Percentiles rank a stretch among this genome's conserved stretches.
Evolutionary conservation across 2,888 invertebrate genomes (phyloP).

Genomic region (Lycia hirtaria): DNA sequence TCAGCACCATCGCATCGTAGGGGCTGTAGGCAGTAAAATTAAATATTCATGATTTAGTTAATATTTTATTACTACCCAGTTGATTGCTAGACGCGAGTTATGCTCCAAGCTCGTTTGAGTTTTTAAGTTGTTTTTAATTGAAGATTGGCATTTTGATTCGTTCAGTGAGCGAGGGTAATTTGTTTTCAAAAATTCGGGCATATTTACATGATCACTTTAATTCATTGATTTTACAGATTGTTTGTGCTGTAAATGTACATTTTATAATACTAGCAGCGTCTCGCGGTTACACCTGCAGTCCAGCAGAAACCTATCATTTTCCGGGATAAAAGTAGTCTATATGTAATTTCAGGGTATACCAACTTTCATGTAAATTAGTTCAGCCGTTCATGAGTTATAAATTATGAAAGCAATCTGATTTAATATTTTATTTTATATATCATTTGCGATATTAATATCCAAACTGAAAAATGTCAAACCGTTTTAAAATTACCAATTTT

Average conservation of each 20-base stretch:
- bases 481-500: no score
- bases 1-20: conserved; percentile 5
- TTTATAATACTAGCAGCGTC: no score
- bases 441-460: no score
- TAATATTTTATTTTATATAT: no score
- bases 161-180: conserved; percentile 2
- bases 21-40: conserved; percentile 26
- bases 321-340: no score
- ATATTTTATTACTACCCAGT: conserved; percentile 31
- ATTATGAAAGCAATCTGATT: no score
- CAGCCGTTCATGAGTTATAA: no score
- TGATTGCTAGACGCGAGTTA: conserved; percentile 29
- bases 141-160: conserved; percentile 21
- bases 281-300: no score
- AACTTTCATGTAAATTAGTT: no score
- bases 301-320: no score
- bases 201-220: not conserved
- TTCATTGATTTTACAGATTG: not conserved
- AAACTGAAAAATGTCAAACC: no score
- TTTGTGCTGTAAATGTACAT: not conserved
- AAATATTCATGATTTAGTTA: conserved; percentile 32
- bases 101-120: conserved; percentile 24
- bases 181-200: conserved; percentile 1
- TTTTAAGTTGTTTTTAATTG: conserved; percentile 32
- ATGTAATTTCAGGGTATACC: no score